Percentiles rank a stretch among this genome's conserved stretches.
phyloP scores from a whole-genome alignment of 2,888 invertebrate genomes.

The Hypena proboscidalis region DNA sequence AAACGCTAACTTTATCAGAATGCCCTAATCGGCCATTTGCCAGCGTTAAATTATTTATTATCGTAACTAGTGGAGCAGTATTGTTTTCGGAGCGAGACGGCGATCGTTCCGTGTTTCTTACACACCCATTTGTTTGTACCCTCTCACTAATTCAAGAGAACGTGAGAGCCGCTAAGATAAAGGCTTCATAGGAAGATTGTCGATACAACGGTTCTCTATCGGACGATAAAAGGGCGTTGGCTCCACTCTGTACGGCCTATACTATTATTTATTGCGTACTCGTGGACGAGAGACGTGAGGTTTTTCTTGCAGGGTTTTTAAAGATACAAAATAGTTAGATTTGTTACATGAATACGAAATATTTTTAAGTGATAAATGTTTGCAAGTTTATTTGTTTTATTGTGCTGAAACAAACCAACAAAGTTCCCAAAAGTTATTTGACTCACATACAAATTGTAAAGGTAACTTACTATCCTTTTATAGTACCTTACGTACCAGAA shows the following conservation, averaged over 20 bases:
- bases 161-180: slow-evolving; percentile 67
- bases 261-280: slow-evolving; percentile 37
- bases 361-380: too few relatives aligned
- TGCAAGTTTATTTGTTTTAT: too few relatives aligned
- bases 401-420: too few relatives aligned
- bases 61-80: slow-evolving; percentile 78
- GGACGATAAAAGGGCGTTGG: slow-evolving; percentile 29
- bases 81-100: slow-evolving; percentile 68
- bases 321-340: neutral
- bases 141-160: slow-evolving; percentile 79
- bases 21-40: slow-evolving; percentile 78
- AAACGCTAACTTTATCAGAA: slow-evolving; percentile 79
- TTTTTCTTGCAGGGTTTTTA: slow-evolving; percentile 18
- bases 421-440: too few relatives aligned
- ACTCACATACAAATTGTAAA: too few relatives aligned
- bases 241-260: slow-evolving; percentile 21
- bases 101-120: slow-evolving; percentile 71
- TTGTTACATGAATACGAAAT: neutral
- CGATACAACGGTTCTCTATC: slow-evolving; percentile 55
- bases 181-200: slow-evolving; percentile 63
- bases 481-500: too few relatives aligned
- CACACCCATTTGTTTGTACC: slow-evolving; percentile 71
- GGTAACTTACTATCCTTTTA: too few relatives aligned
- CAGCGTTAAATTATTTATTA: slow-evolving; percentile 77
- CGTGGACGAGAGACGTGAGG: slow-evolving; percentile 18